phyloP scores from a whole-genome alignment of 2,888 invertebrate species.

The Muscina levida region DNA sequence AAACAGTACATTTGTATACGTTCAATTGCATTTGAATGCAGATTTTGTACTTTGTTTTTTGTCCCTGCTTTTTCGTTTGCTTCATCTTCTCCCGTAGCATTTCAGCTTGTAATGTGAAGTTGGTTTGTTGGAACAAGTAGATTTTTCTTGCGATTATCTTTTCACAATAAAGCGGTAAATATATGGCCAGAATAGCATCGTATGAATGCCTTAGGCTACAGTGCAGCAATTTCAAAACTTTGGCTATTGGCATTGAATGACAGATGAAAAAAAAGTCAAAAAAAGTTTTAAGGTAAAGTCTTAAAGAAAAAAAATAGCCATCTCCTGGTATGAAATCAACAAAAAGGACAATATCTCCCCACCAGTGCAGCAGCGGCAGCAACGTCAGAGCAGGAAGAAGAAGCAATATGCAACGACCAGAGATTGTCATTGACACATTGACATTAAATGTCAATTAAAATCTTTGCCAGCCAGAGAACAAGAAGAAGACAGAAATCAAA shows the following conservation, averaged over 20 bases:
- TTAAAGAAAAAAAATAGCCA: neutral
- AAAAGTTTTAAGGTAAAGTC: slow-evolving; percentile 17
- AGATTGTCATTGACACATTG: slow-evolving; percentile 68
- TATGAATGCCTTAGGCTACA: neutral
- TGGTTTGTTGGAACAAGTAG: slow-evolving; percentile 49
- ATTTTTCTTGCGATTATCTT: slow-evolving; percentile 60
- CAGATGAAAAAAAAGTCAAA: slow-evolving; percentile 54
- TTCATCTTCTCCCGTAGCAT: neutral
- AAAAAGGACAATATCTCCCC: slow-evolving; percentile 16
- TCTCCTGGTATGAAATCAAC: neutral
- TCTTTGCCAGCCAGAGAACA: slow-evolving; percentile 21
- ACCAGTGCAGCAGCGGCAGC: no score
- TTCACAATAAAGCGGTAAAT: slow-evolving; percentile 52
- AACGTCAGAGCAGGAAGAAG: no score
- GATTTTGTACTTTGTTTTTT: slow-evolving; percentile 39
- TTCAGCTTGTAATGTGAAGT: slow-evolving; percentile 46
- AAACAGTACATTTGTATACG: slow-evolving; percentile 64
- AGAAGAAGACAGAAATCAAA: slow-evolving; percentile 4
- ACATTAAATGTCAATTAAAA: slow-evolving; percentile 69
- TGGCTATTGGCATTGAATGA: slow-evolving; percentile 65
- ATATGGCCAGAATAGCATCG: slow-evolving; percentile 43
- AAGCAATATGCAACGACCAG: slow-evolving; percentile 46
- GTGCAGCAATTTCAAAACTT: slow-evolving; percentile 51
- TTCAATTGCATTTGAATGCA: slow-evolving; percentile 59
- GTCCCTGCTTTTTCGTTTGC: slow-evolving; percentile 3